Evolutionary conservation across 2,888 invertebrate genomes (phyloP).

Genomic region (Synanthedon vespiformis): DNA sequence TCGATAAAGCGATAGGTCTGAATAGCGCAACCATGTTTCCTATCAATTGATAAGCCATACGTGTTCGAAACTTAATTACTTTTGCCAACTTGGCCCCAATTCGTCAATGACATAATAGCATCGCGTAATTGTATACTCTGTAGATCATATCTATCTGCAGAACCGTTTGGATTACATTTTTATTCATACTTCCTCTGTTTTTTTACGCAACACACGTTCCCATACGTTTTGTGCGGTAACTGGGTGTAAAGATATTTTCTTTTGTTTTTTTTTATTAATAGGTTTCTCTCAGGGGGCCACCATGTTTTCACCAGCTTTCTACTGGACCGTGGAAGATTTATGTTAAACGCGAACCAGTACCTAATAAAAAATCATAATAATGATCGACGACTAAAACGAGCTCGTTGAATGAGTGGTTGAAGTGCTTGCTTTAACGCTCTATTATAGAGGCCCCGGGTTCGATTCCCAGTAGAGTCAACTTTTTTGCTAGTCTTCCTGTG

Average conservation of each 20-base stretch:
- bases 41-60: not conserved
- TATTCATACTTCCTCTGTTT: slow-evolving; percentile 43
- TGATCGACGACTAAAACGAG: too few relatives aligned
- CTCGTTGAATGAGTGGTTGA: too few relatives aligned
- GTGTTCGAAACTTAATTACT: slow-evolving; percentile 11
- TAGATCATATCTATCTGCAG: slow-evolving; percentile 16
- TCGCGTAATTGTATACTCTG: slow-evolving; percentile 9
- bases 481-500: too few relatives aligned
- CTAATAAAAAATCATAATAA: not conserved
- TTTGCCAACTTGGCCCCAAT: slow-evolving; percentile 13
- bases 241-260: not conserved
- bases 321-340: not conserved
- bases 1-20: too few relatives aligned
- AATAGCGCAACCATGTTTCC: not conserved
- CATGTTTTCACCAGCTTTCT: not conserved
- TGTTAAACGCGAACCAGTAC: not conserved
- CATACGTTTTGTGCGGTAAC: slow-evolving; percentile 19
- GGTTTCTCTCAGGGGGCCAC: not conserved
- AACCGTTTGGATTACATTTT: slow-evolving; percentile 31
- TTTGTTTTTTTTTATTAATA: not conserved
- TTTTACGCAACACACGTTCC: slow-evolving; percentile 34
- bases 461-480: too few relatives aligned
- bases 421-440: too few relatives aligned
- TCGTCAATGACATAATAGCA: slow-evolving; percentile 15
- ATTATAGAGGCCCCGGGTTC: too few relatives aligned